Base-by-base conservation (phyloP, 2,888 invertebrate species). In the Catocala sponsa region DNA sequence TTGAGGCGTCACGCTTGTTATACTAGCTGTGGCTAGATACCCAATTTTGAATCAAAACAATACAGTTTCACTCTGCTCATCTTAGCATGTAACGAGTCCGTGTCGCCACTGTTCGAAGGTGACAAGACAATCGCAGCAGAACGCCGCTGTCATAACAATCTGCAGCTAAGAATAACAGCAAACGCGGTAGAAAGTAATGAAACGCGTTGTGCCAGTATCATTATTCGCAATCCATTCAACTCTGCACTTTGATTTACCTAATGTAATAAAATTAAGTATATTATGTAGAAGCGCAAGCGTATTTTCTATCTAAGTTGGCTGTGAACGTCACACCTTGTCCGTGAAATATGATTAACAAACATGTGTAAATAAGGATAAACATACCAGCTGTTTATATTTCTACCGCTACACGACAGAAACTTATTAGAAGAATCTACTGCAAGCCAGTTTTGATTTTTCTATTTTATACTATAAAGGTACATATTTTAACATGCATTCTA, bases 81-180 rank as follows among this genome's bases (percentile, higher is more conserved):
- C 74, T 78, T 70, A 51, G 74, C 79, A 74, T 79, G 72, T 78
- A 80, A 80, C 77, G 70, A 81, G 70, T 72, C 63, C 55, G 64
- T 74, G 81, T 82, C 75, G 72, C 80, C 71, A 77, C 68, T 66
- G 63, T 59, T 71, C 74, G 63, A 51, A 57, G 65, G 59, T 74
- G 76, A 79, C 74, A 72, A 70, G 74, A 72, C 65, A 63, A 70
- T 72, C 65, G 70, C 67, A 57, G 70, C 73, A 60, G 59, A 25
- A 25, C 52, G 32, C 65, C 10, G 55, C 70, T 73, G 70, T 73
- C 72, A 78, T 75, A 69, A 70, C 74, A 72, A 68, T 60, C 25
- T 25, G 25, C 4, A 25, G 25, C 25, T 25, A 25, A 25, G 25
- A 25, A 25, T 25, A 25, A 25, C 25, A 25, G 25, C 25, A 25